Evolutionary conservation across 2,113 vertebrate species (phyloP).

Genomic region (Epinephelus lanceolatus): DNA sequence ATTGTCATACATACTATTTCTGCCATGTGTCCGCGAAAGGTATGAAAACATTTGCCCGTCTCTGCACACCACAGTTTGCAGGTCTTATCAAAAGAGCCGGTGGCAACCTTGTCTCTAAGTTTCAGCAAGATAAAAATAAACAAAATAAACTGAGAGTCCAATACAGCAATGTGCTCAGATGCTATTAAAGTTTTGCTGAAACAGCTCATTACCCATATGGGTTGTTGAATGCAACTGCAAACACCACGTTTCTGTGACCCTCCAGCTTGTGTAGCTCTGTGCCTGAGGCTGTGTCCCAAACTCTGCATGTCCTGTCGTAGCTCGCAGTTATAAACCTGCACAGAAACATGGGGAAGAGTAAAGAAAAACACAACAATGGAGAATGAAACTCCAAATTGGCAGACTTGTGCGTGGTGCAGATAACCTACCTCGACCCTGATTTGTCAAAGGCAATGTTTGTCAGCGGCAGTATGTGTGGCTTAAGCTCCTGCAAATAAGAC

Average conservation of each 20-base stretch:
- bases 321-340: constrained; percentile 96
- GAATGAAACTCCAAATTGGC: background rate
- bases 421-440: constrained; percentile 92
- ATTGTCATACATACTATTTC: constrained; percentile 90
- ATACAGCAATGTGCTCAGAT: background rate
- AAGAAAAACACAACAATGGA: background rate
- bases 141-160: background rate
- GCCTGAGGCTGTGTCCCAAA: constrained; percentile 94
- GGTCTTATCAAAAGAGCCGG: constrained; percentile 97
- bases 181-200: background rate
- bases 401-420: constrained; percentile 27
- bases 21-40: constrained; percentile 91
- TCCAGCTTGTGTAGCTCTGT: constrained; percentile 88
- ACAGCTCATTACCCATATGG: constrained; percentile 91
- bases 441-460: constrained; percentile 98
- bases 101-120: constrained; percentile 95
- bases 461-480: constrained; percentile 92
- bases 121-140: constrained; percentile 44
- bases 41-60: constrained; percentile 93
- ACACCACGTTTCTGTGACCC: constrained; percentile 95
- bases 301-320: constrained; percentile 95
- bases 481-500: constrained; percentile 86
- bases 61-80: constrained; percentile 94
- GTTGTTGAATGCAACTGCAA: constrained; percentile 96
- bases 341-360: constrained; percentile 12